Base-by-base conservation (phyloP, 1,140 invertebrate species). In the Parasteatoda tepidariorum region DNA sequence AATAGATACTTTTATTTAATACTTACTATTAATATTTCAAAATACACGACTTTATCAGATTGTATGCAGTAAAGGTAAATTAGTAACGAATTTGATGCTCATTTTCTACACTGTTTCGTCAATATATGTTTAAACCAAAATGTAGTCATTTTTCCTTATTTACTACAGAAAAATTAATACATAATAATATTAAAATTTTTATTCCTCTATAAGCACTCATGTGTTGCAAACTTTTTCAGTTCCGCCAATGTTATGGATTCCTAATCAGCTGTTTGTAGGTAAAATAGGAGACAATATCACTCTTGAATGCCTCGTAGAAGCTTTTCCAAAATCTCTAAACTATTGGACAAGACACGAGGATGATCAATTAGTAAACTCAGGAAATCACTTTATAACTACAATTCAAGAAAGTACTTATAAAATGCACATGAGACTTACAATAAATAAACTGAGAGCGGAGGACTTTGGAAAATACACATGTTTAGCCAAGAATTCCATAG, bases 401-500 rank as follows among this genome's bases (percentile, higher is more conserved):
- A 84, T 79, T 33, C 33, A 59, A 9, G 84, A 86, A n/a, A 85
- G 76, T 13, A 59, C 75, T 2, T 86, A 86, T 55, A 86, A 86
- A 67, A 83, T 85, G 33, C 86, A 86, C 61, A 86, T 86, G 86
- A 79, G 66, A 15, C 83, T 87, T 18, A 79, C 71, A 3, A 86
- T 87, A 7, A 34, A 66, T 26, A 81, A 73, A 26, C 41, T 87
- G 7, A 31, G 38, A 5, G 5, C 38, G 2, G 48, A 92, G n/a
- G 96, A 98, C 88, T 92, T 94, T 61, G 96, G 96, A 26, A 93
- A 92, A 0, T 97, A 97, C 90, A 91, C 94, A 87, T 98, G 97
- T 87, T 93, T 96, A 61, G 95, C 96, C 7, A 96, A 96, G 86
- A 98, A 98, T 90, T 95, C 95, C 3, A 90, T 97, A 1, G 96